phyloP scores from a whole-genome alignment of 1,140 invertebrate genomes.

The Mylabris phalerata region DNA sequence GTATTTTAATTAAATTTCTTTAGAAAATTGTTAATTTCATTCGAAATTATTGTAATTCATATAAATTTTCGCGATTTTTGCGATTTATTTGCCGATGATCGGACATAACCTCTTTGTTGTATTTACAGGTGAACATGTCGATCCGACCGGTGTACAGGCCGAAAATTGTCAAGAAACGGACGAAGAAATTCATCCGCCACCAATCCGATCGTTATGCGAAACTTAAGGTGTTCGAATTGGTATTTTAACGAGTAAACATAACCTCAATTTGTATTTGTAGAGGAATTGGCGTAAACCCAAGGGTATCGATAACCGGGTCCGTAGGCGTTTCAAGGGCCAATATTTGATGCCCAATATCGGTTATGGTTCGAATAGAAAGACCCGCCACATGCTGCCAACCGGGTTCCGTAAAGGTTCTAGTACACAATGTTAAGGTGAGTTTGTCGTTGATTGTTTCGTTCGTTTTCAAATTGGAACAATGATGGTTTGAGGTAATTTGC shows the following conservation, averaged over 20 bases:
- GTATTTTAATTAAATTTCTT: slow-evolving; percentile 10
- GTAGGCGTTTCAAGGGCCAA: slow-evolving; percentile 97
- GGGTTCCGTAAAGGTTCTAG: slow-evolving; percentile 91
- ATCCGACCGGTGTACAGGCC: slow-evolving; percentile 82
- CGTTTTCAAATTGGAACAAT: slow-evolving; percentile 14
- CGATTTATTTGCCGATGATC: background rate
- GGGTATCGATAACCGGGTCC: slow-evolving; percentile 98
- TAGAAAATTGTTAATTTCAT: background rate
- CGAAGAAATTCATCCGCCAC: slow-evolving; percentile 93
- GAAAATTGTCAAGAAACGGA: slow-evolving; percentile 91
- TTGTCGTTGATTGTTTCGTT: background rate
- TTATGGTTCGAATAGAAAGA: slow-evolving; percentile 93
- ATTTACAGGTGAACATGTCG: slow-evolving; percentile 50
- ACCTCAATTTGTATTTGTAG: slow-evolving; percentile 43
- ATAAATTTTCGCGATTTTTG: background rate
- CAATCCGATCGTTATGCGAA: slow-evolving; percentile 96
- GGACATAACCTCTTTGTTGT: background rate
- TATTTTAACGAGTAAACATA: slow-evolving; percentile 15
- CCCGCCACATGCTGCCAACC: slow-evolving; percentile 93
- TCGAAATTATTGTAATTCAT: background rate
- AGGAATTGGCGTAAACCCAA: slow-evolving; percentile 88
- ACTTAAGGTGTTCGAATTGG: slow-evolving; percentile 62
- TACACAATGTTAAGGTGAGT: slow-evolving; percentile 69
- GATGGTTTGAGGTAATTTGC: slow-evolving; percentile 42
- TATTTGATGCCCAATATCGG: slow-evolving; percentile 99